phyloP scores from a whole-genome alignment of 53 echinoderm and acorn worm genomes.

The Arbacia lixula region DNA sequence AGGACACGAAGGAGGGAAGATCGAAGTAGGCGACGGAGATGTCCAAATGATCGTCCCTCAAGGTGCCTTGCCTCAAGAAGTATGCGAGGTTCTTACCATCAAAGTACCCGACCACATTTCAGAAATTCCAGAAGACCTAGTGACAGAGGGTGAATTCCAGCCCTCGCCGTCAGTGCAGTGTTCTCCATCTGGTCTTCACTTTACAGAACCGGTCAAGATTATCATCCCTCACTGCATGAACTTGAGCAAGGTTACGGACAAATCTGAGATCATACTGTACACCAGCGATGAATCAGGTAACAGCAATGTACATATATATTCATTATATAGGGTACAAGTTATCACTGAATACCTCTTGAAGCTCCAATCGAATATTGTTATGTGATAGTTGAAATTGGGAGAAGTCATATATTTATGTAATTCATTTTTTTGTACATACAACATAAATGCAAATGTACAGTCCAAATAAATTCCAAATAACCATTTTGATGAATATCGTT shows the following conservation, averaged over 20 bases:
- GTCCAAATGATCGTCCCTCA: background rate
- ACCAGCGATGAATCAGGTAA: slow-evolving; percentile 4
- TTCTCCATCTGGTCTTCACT: slow-evolving; percentile 8
- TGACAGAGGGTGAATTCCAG: slow-evolving; percentile 3
- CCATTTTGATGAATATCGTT: too few relatives aligned
- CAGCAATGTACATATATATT: too few relatives aligned
- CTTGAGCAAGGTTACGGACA: background rate
- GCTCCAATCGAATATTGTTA: too few relatives aligned
- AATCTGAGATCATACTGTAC: background rate
- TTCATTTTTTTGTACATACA: too few relatives aligned
- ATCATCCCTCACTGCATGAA: slow-evolving; percentile 12
- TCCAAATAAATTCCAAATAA: too few relatives aligned
- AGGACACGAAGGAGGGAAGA: slow-evolving; percentile 1
- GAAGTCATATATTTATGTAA: too few relatives aligned
- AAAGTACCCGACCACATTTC: slow-evolving; percentile 1
- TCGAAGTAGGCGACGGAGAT: slow-evolving; percentile 7
- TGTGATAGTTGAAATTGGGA: too few relatives aligned
- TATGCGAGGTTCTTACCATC: background rate
- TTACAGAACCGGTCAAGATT: slow-evolving; percentile 17
- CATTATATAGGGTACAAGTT: too few relatives aligned
- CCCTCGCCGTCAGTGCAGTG: slow-evolving; percentile 2
- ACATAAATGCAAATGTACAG: too few relatives aligned
- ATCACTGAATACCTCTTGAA: too few relatives aligned
- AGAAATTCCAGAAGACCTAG: background rate
- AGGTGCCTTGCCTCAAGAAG: background rate